These are phyloP conservation scores for Oplegnathus fasciatus DNA, from an alignment of 2,113 vertebrate genomes.

Conservation along the genomic window DNA sequence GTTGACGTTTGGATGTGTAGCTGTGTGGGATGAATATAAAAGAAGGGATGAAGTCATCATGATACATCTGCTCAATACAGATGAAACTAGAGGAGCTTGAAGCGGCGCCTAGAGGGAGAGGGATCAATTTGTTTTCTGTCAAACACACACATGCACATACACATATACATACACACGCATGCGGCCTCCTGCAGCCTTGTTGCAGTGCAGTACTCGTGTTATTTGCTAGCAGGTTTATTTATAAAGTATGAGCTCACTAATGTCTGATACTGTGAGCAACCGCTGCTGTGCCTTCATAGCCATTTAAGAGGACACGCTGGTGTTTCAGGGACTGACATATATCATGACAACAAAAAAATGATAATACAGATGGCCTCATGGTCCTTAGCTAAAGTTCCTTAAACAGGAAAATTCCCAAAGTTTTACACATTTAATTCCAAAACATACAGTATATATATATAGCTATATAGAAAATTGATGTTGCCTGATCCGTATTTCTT, in stretches of 20 bases:
- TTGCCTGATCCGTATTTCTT: neutral
- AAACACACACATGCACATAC: neutral
- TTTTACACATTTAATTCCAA: neutral
- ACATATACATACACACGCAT: neutral
- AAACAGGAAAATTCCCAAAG: neutral
- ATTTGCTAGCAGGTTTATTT: conserved; percentile 36
- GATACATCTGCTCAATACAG: conserved; percentile 17
- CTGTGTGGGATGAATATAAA: neutral
- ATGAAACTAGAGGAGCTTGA: conserved; percentile 23
- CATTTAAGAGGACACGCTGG: conserved; percentile 5
- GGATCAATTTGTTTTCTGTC: conserved; percentile 29
- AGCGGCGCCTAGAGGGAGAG: neutral
- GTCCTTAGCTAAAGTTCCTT: neutral
- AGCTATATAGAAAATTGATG: neutral
- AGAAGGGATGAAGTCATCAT: conserved; percentile 16
- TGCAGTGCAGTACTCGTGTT: conserved; percentile 2
- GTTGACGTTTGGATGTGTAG: conserved; percentile 2
- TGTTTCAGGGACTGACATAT: conserved; percentile 24
- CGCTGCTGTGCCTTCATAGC: neutral
- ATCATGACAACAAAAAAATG: neutral
- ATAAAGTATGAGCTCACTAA: conserved; percentile 43
- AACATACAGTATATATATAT: too few relatives aligned
- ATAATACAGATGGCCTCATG: neutral
- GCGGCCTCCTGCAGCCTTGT: neutral
- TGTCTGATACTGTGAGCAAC: conserved; percentile 1